These are phyloP conservation scores for Erpornis zantholeuca DNA, from an alignment of 2,113 vertebrate species.

Conservation along the genomic window DNA sequence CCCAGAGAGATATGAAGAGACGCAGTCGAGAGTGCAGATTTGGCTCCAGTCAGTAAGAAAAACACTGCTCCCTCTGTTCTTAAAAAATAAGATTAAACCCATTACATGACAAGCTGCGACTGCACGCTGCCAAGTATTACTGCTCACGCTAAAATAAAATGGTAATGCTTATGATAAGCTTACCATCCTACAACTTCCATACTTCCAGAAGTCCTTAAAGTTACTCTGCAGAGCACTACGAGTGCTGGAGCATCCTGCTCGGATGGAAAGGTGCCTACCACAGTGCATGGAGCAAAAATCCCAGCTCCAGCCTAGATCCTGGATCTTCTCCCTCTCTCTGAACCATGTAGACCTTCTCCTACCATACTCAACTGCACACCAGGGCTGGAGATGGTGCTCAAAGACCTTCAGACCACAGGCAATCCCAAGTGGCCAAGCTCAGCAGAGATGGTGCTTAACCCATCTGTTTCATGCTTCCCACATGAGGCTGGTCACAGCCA, in stretches of 20 bases:
- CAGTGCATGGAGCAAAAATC: accelerated
- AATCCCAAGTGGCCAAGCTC: neutral
- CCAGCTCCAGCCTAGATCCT: neutral
- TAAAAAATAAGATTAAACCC: slow-evolving; percentile 59
- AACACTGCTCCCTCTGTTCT: neutral
- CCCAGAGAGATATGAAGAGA: slow-evolving; percentile 2
- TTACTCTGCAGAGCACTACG: neutral
- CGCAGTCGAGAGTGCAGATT: neutral
- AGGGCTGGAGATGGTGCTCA: neutral
- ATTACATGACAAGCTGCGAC: neutral
- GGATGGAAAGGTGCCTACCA: neutral
- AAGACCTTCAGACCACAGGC: neutral
- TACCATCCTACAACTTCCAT: neutral
- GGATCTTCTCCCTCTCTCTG: neutral
- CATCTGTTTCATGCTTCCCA: accelerated
- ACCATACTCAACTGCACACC: accelerated
- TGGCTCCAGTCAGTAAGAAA: slow-evolving; percentile 23
- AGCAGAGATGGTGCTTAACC: neutral
- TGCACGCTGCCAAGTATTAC: neutral
- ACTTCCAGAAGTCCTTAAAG: neutral
- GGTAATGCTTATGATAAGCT: slow-evolving; percentile 22
- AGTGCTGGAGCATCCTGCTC: accelerated
- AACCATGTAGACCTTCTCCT: neutral
- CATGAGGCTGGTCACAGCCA: neutral
- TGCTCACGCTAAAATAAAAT: slow-evolving; percentile 13